These are phyloP conservation scores for Linepithema humile DNA, from an alignment of 1,140 invertebrate genomes.

Conservation along the genomic window DNA sequence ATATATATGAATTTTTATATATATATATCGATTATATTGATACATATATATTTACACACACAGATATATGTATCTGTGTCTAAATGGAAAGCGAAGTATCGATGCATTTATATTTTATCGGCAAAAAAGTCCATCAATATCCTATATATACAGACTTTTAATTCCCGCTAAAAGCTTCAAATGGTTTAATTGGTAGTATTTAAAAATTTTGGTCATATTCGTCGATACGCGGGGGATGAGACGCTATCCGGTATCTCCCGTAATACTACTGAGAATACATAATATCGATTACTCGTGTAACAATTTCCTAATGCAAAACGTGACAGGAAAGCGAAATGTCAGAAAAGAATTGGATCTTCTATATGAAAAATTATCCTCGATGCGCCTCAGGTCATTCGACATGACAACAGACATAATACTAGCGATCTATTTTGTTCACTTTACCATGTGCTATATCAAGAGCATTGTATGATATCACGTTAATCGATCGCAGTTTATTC, in stretches of 20 bases:
- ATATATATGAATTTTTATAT: too few species aligned
- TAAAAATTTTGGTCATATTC: constrained; percentile 10
- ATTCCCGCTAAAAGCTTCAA: constrained; percentile 32
- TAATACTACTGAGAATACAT: background rate
- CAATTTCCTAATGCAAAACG: background rate
- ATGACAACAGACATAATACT: background rate
- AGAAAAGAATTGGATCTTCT: background rate
- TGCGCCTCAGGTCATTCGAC: background rate
- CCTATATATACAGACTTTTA: constrained; percentile 20
- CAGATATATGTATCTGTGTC: too few species aligned
- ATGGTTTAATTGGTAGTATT: constrained; percentile 4
- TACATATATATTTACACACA: too few species aligned
- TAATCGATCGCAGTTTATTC: background rate
- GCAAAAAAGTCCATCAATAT: constrained; percentile 15
- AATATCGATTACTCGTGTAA: background rate
- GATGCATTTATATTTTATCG: constrained; percentile 15
- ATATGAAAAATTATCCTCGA: background rate
- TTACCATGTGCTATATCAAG: background rate
- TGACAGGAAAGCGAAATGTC: background rate
- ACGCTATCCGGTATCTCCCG: background rate
- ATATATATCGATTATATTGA: too few species aligned
- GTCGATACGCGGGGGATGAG: background rate
- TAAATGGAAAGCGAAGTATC: background rate
- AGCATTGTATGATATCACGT: background rate
- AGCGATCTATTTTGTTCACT: background rate